These are phyloP conservation scores for Ursus arctos DNA, from an alignment of 2,113 vertebrate species.

Conservation along the genomic window DNA sequence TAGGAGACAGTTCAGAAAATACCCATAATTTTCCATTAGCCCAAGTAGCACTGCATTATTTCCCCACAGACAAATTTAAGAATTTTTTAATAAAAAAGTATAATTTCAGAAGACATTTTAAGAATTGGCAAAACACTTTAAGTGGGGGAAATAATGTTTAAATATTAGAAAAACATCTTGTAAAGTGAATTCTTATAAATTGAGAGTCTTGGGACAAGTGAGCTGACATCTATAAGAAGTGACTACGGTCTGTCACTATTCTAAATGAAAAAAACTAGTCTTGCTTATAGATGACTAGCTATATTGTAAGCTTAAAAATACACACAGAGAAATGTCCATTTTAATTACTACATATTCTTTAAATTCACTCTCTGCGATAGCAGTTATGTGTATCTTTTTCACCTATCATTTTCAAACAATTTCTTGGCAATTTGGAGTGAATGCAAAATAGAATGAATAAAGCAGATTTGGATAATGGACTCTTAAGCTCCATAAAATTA, in stretches of 20 bases:
- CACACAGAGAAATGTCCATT: background rate
- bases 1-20: background rate
- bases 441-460: background rate
- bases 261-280: background rate
- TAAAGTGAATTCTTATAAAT: background rate
- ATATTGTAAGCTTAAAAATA: background rate
- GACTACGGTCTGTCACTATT: background rate
- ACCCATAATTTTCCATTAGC: background rate
- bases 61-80: background rate
- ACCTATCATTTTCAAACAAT: background rate
- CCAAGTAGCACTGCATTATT: background rate
- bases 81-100: background rate
- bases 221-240: background rate
- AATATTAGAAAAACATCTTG: background rate
- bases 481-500: background rate
- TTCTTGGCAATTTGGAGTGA: background rate
- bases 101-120: background rate
- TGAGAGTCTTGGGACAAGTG: background rate
- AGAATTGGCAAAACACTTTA: background rate
- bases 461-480: background rate
- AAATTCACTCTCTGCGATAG: background rate
- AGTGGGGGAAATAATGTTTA: background rate
- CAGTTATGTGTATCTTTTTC: background rate
- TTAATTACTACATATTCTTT: background rate
- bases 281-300: background rate